These are phyloP conservation scores for Orchesella flavescens DNA, from an alignment of 2,888 invertebrate genomes.

Conservation along the genomic window DNA sequence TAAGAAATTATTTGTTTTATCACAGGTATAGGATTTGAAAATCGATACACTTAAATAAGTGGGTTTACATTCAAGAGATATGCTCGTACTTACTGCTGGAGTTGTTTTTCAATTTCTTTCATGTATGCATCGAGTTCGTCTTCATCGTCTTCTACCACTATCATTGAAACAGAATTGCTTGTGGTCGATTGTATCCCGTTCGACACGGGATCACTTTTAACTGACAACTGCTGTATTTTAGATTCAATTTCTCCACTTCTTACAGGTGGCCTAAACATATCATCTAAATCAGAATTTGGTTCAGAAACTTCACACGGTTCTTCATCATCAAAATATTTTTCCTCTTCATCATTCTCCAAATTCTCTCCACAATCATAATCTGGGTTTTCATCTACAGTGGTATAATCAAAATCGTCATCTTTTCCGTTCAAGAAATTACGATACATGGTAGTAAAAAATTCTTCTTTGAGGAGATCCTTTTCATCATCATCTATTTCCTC, in stretches of 20 bases:
- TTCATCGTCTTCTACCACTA: conserved; percentile 60
- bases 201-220: neutral
- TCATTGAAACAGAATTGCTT: neutral
- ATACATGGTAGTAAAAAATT: conserved; percentile 90
- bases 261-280: conserved; percentile 50
- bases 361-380: conserved; percentile 85
- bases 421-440: conserved; percentile 87
- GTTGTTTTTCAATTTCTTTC: conserved; percentile 67
- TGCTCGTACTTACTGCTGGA: conserved; percentile 38
- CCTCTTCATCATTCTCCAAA: conserved; percentile 87
- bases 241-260: conserved; percentile 57
- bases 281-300: conserved; percentile 40
- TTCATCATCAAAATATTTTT: conserved; percentile 92
- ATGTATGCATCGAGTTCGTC: conserved; percentile 70
- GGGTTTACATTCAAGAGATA: neutral
- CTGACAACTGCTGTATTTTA: conserved; percentile 48
- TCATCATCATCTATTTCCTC: conserved; percentile 74
- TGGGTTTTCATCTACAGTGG: conserved; percentile 85
- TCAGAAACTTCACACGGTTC: conserved; percentile 77
- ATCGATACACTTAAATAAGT: neutral
- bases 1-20: too few relatives aligned
- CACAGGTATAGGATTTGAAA: neutral
- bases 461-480: conserved; percentile 81
- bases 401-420: conserved; percentile 88
- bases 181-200: neutral